Evolutionary conservation across 1,140 invertebrate species (phyloP).

Genomic region (Aphelenchoides fujianensis): DNA sequence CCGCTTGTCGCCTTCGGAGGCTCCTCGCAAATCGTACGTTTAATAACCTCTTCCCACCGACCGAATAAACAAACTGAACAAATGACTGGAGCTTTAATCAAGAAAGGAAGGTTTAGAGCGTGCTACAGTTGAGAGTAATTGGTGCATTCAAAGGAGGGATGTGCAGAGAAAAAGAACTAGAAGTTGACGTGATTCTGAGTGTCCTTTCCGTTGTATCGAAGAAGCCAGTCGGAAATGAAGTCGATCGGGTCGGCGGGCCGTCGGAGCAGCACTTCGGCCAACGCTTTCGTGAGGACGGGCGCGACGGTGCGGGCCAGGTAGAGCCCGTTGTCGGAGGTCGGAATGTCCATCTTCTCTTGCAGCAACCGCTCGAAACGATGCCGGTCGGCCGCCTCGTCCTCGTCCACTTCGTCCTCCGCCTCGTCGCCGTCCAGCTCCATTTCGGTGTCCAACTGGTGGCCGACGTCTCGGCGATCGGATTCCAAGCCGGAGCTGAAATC

Average conservation of each 20-base stretch:
- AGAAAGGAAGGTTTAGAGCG: background rate
- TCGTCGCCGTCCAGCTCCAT: slow-evolving; percentile 16
- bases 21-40: too few relatives aligned
- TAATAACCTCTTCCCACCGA: background rate
- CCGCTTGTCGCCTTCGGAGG: background rate
- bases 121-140: background rate
- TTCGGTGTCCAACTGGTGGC: slow-evolving; percentile 15
- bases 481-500: slow-evolving; percentile 50
- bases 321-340: slow-evolving; percentile 60
- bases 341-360: slow-evolving; percentile 54
- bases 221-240: slow-evolving; percentile 60
- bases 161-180: too few relatives aligned
- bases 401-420: slow-evolving; percentile 32
- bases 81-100: too few relatives aligned
- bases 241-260: slow-evolving; percentile 58
- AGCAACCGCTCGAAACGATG: slow-evolving; percentile 53
- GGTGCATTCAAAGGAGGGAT: background rate
- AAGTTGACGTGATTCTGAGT: background rate
- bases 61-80: too few relatives aligned
- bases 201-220: slow-evolving; percentile 49
- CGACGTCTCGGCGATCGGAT: slow-evolving; percentile 34
- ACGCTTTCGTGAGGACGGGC: slow-evolving; percentile 59
- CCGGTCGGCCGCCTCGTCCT: slow-evolving; percentile 55
- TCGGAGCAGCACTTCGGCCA: slow-evolving; percentile 52
- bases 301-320: slow-evolving; percentile 61